phyloP scores from a whole-genome alignment of 2,888 invertebrate genomes.

The Andrena marginata region DNA sequence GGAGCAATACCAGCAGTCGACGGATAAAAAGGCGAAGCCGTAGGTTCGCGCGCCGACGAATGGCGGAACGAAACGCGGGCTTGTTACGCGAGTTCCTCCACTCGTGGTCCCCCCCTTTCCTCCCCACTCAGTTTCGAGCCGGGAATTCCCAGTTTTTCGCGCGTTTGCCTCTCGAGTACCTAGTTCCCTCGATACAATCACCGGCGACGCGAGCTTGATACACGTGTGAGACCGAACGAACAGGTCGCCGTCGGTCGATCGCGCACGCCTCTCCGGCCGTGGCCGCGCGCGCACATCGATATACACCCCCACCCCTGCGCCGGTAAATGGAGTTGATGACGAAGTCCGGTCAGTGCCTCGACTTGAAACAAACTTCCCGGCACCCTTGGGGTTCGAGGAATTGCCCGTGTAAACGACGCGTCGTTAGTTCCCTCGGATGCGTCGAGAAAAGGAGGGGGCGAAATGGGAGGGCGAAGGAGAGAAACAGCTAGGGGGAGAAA shows the following conservation, averaged over 20 bases:
- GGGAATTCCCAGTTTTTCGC: slow-evolving; percentile 9
- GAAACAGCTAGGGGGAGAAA: neutral
- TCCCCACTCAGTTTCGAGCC: neutral
- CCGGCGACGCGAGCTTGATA: neutral
- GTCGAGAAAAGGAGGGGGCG: slow-evolving; percentile 31
- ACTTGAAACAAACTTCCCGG: slow-evolving; percentile 75
- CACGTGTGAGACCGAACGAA: slow-evolving; percentile 22
- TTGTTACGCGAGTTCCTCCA: slow-evolving; percentile 1
- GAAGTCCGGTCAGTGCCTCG: slow-evolving; percentile 60
- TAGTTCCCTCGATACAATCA: slow-evolving; percentile 9
- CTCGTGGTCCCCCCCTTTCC: neutral
- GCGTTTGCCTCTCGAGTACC: slow-evolving; percentile 1
- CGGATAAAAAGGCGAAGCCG: slow-evolving; percentile 7
- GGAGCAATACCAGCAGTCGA: neutral
- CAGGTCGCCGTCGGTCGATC: slow-evolving; percentile 42
- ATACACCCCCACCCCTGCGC: slow-evolving; percentile 15
- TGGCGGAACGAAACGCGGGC: neutral
- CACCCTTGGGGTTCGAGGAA: slow-evolving; percentile 70
- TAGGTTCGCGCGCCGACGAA: neutral
- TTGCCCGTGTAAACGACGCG: slow-evolving; percentile 75
- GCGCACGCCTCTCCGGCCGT: slow-evolving; percentile 31
- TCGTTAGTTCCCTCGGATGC: slow-evolving; percentile 69
- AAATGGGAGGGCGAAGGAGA: neutral
- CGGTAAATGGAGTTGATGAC: slow-evolving; percentile 65
- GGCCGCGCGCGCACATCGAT: neutral